phyloP scores from a whole-genome alignment of 2,888 invertebrate genomes.

The Tetanocera ferruginea region DNA sequence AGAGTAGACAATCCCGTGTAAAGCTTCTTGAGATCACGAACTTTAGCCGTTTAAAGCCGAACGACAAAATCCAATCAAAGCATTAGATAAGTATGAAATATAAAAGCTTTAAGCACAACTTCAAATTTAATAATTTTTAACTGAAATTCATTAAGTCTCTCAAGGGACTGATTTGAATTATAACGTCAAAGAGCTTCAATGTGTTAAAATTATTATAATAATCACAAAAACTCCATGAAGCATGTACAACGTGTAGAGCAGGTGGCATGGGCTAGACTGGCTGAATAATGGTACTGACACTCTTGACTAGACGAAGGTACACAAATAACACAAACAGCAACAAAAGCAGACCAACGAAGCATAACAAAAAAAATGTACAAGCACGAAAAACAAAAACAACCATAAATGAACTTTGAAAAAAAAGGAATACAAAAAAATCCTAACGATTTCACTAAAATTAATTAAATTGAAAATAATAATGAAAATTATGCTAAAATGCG shows the following conservation, averaged over 20 bases:
- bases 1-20: too few species aligned
- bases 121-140: neutral
- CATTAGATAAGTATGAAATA: too few species aligned
- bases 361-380: conserved; percentile 25
- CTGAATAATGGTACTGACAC: neutral
- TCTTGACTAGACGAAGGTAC: neutral
- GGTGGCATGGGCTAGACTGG: conserved; percentile 7
- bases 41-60: too few species aligned
- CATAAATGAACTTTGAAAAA: conserved; percentile 7
- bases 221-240: conserved; percentile 16
- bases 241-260: neutral
- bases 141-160: neutral
- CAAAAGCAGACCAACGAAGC: conserved; percentile 31
- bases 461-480: neutral
- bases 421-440: conserved; percentile 25
- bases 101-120: neutral
- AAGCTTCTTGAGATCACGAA: too few species aligned
- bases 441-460: conserved; percentile 27
- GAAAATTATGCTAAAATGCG: neutral
- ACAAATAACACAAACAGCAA: conserved; percentile 12
- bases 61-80: too few species aligned
- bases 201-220: conserved; percentile 31
- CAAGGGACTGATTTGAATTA: neutral
- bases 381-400: neutral
- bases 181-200: neutral